Evolutionary conservation across 2,888 invertebrate species (phyloP).

Genomic region (Acronicta alni): DNA sequence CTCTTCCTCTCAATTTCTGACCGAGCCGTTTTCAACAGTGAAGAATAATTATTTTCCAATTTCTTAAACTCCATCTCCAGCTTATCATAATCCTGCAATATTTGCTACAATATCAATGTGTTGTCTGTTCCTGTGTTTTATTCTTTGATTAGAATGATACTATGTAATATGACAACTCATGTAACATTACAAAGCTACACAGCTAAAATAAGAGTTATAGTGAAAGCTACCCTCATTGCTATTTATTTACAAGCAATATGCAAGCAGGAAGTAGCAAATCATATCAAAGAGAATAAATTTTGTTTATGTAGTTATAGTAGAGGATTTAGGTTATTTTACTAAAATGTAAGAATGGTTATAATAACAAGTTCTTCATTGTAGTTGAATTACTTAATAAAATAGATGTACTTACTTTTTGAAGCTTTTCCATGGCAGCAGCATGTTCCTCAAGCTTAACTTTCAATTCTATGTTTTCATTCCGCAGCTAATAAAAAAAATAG

Average conservation of each 20-base stretch:
- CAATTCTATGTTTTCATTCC: conserved; percentile 75
- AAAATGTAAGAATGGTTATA: no score
- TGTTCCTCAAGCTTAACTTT: conserved; percentile 74
- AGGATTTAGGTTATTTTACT: no score
- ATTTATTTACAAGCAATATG: no score
- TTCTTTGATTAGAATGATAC: conserved; percentile 5
- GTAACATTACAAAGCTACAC: no score
- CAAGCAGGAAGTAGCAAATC: no score
- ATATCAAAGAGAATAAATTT: no score
- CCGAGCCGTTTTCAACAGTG: conserved; percentile 79
- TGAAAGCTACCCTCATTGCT: no score
- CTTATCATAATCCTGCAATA: conserved; percentile 84
- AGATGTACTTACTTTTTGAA: conserved; percentile 78
- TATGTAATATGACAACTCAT: neutral
- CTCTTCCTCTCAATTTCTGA: conserved; percentile 82
- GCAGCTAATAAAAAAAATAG: conserved; percentile 70
- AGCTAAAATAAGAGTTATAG: no score
- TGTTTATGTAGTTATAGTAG: no score
- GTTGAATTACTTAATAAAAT: no score
- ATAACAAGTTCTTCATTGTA: no score
- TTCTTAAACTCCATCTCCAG: conserved; percentile 73
- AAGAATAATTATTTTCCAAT: conserved; percentile 79
- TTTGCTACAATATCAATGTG: conserved; percentile 83
- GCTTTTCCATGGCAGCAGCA: conserved; percentile 64
- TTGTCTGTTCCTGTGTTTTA: conserved; percentile 67